Percentiles rank a stretch among this genome's conserved stretches.
These are phyloP conservation scores for Meloidogyne chitwoodi DNA, from an alignment of 1,140 invertebrate genomes.

Conservation along the genomic window DNA sequence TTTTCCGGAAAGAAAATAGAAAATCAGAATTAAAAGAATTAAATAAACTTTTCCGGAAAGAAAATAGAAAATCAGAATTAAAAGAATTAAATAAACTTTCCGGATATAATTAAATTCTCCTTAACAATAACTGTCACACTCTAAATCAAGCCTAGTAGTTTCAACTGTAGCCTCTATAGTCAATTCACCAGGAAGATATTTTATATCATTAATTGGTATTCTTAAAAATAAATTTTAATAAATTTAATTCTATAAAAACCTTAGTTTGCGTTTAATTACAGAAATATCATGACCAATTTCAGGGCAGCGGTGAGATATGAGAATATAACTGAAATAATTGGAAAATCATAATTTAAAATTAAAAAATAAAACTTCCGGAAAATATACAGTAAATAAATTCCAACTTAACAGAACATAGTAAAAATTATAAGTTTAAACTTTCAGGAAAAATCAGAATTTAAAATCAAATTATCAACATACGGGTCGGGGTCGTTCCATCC, in stretches of 20 bases:
- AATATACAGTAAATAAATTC: too few species aligned
- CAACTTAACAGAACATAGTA: too few species aligned
- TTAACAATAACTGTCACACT: slow-evolving; percentile 4
- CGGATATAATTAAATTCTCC: not conserved
- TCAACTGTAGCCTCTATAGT: not conserved
- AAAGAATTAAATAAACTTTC: not conserved
- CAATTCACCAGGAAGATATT: not conserved
- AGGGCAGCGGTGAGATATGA: slow-evolving; percentile 7
- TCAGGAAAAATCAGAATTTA: too few species aligned
- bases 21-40: too few species aligned
- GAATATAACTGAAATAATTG: not conserved
- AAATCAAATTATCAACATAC: not conserved
- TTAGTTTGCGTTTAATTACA: slow-evolving; percentile 16
- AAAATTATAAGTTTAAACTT: too few species aligned
- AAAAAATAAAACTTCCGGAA: too few species aligned
- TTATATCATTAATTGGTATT: slow-evolving; percentile 12
- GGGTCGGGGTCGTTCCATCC: slow-evolving; percentile 14
- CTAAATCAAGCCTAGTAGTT: not conserved
- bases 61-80: too few species aligned
- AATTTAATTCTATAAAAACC: not conserved
- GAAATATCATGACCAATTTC: slow-evolving; percentile 20
- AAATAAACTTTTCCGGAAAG: too few species aligned
- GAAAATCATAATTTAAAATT: too few species aligned
- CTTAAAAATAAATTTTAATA: not conserved
- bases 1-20: too few species aligned